Percentiles rank a stretch among this genome's conserved stretches.
These are phyloP conservation scores for Xestia rhomboidea DNA, from an alignment of 2,888 invertebrate genomes.

Conservation along the genomic window DNA sequence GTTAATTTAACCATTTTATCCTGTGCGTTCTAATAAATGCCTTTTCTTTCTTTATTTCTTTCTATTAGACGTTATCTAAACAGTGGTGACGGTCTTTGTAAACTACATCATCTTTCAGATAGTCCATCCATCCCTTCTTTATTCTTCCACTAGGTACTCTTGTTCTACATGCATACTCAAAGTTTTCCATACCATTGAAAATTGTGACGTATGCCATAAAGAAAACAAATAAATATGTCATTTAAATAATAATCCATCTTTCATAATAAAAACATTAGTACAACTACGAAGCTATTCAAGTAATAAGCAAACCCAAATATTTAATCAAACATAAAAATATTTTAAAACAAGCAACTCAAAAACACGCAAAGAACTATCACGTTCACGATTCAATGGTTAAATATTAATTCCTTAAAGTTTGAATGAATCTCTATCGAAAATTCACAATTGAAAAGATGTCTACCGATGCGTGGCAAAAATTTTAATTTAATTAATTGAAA, in stretches of 20 bases:
- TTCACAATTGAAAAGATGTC: constrained; percentile 64
- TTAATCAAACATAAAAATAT: neutral
- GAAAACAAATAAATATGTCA: neutral
- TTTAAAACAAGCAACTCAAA: neutral
- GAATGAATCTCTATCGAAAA: constrained; percentile 57
- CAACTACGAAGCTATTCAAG: neutral
- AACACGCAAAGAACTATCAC: constrained; percentile 28
- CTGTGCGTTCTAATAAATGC: no score
- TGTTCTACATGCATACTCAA: no score
- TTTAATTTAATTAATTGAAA: constrained; percentile 78
- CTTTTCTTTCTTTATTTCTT: no score
- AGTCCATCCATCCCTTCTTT: neutral
- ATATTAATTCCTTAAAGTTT: constrained; percentile 39
- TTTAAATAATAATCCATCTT: no score
- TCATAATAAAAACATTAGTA: neutral
- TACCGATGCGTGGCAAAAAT: constrained; percentile 69
- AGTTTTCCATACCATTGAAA: neutral
- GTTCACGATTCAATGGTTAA: constrained; percentile 33
- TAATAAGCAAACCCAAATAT: neutral
- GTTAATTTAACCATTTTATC: no score
- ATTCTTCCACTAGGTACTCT: no score
- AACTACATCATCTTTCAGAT: neutral
- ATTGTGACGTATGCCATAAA: no score
- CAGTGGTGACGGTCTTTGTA: neutral
- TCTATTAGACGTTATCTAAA: neutral